Percentiles rank a stretch among this genome's conserved stretches.
These are phyloP conservation scores for Colossoma macropomum DNA, from an alignment of 2,113 vertebrate species.

Conservation along the genomic window DNA sequence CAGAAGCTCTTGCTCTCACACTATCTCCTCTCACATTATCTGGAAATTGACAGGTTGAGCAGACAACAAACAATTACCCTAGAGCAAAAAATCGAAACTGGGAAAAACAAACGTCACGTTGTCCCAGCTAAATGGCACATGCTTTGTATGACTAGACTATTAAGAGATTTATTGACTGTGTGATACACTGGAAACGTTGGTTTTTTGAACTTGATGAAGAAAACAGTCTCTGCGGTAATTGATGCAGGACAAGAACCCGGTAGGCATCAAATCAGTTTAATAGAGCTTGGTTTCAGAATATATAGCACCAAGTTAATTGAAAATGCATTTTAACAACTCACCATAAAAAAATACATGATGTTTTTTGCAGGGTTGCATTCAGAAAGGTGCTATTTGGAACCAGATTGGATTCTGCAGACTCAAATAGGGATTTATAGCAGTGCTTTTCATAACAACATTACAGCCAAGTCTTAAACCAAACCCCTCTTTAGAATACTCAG, in stretches of 20 bases:
- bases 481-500: neutral
- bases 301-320: neutral
- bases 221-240: neutral
- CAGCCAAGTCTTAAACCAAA: neutral
- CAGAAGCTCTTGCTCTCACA: constrained; percentile 26
- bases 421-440: neutral
- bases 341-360: neutral
- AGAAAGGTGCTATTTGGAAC: neutral
- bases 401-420: neutral
- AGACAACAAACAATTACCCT: constrained; percentile 78
- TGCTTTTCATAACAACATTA: neutral
- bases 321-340: neutral
- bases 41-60: constrained; percentile 73
- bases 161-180: constrained; percentile 59
- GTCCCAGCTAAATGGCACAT: constrained; percentile 74
- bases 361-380: neutral
- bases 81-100: constrained; percentile 66
- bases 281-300: neutral
- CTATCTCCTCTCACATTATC: constrained; percentile 69
- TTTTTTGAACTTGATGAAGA: constrained; percentile 60
- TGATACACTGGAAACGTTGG: constrained; percentile 68
- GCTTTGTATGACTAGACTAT: constrained; percentile 54
- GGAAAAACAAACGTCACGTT: constrained; percentile 68
- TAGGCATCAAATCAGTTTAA: neutral
- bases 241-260: neutral